These are phyloP conservation scores for Nomada fabriciana DNA, from an alignment of 2,888 invertebrate species.

Conservation along the genomic window DNA sequence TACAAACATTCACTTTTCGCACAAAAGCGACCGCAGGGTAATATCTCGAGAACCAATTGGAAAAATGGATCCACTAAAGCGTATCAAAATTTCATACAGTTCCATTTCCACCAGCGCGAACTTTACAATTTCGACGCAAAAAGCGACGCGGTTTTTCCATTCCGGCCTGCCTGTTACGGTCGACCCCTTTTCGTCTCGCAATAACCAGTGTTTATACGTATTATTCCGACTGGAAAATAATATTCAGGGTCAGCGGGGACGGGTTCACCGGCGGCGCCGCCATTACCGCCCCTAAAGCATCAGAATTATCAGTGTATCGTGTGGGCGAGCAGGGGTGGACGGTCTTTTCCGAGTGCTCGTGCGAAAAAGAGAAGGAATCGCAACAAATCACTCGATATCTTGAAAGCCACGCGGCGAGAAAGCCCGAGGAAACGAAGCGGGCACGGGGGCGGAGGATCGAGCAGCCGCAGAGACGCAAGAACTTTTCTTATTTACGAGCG, in stretches of 20 bases:
- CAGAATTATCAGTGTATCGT: constrained; percentile 61
- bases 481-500: constrained; percentile 77
- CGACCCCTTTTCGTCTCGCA: constrained; percentile 39
- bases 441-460: constrained; percentile 6
- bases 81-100: no score
- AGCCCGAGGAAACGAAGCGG: constrained; percentile 3
- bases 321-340: constrained; percentile 16
- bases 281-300: constrained; percentile 63
- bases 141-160: background rate
- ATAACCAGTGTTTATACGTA: constrained; percentile 33
- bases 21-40: no score
- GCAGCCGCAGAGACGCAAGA: constrained; percentile 59
- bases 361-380: constrained; percentile 67
- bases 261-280: constrained; percentile 12
- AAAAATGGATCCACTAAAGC: no score
- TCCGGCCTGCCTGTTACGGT: background rate
- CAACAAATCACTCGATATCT: constrained; percentile 79
- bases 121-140: constrained; percentile 11
- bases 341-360: constrained; percentile 35
- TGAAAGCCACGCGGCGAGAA: constrained; percentile 65
- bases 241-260: constrained; percentile 14
- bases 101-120: no score
- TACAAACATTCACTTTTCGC: no score
- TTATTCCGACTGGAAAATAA: constrained; percentile 17
- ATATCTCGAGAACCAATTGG: no score